phyloP scores from a whole-genome alignment of 2,113 vertebrate genomes.

The Tamias sibiricus region DNA sequence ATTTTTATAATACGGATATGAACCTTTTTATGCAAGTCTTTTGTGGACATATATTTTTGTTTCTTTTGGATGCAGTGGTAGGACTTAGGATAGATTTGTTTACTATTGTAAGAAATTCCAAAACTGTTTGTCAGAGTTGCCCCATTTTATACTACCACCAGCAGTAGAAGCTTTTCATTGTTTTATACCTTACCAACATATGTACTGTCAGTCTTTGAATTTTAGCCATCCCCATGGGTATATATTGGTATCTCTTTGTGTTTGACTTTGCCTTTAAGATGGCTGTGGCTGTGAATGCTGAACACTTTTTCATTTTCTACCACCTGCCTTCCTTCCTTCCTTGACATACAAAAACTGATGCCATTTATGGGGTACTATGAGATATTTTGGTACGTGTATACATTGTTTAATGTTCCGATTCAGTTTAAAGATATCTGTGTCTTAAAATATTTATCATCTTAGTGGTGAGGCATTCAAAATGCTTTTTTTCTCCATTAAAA shows the following conservation, averaged over 20 bases:
- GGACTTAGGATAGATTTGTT: neutral
- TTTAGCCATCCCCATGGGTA: neutral
- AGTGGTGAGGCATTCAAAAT: neutral
- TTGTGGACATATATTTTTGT: neutral
- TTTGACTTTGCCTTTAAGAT: slow-evolving; percentile 38
- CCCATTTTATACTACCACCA: neutral
- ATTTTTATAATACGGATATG: neutral
- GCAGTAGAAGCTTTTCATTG: neutral
- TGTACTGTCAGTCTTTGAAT: neutral
- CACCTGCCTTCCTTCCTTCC: neutral
- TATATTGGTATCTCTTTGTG: neutral
- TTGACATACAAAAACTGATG: neutral
- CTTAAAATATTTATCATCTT: neutral
- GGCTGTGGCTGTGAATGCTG: neutral
- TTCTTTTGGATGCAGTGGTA: neutral
- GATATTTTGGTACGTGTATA: neutral
- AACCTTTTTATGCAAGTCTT: neutral
- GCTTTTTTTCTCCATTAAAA: neutral
- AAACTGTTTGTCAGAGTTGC: neutral
- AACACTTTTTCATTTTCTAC: neutral
- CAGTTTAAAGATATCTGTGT: neutral
- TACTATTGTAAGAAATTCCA: neutral
- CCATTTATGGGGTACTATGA: neutral
- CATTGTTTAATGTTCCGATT: neutral
- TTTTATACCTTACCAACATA: neutral